Evolutionary conservation across 1,140 invertebrate genomes (phyloP).

Genomic region (Atta colombica): DNA sequence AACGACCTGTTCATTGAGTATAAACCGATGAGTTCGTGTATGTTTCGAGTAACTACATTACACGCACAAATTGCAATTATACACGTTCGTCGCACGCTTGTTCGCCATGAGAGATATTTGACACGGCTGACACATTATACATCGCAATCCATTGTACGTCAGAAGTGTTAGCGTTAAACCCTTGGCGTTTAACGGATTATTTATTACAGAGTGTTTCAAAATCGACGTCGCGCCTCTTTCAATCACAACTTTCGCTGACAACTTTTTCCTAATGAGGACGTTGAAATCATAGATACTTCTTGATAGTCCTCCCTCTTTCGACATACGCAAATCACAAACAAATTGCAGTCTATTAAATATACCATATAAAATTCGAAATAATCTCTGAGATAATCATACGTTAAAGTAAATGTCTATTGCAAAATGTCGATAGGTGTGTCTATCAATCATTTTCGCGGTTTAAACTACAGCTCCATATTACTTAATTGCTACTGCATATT

Average conservation of each 20-base stretch:
- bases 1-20: conserved; percentile 53
- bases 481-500: conserved; percentile 37
- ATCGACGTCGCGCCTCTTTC: neutral
- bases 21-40: conserved; percentile 21
- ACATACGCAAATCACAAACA: conserved; percentile 4
- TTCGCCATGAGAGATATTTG: conserved; percentile 30
- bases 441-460: neutral
- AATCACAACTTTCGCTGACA: neutral
- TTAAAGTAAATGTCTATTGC: conserved; percentile 17
- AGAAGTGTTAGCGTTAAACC: conserved; percentile 12
- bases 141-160: conserved; percentile 52
- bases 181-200: conserved; percentile 33
- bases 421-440: neutral
- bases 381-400: neutral
- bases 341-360: conserved; percentile 5
- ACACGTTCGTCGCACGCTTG: conserved; percentile 14
- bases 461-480: neutral
- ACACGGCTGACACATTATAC: conserved; percentile 13
- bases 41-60: conserved; percentile 37
- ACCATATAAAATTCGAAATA: neutral
- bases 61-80: conserved; percentile 54
- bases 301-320: neutral
- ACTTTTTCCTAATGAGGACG: neutral
- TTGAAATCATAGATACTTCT: neutral
- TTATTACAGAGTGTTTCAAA: conserved; percentile 30